Evolutionary conservation across 1,140 invertebrate genomes (phyloP).

Genomic region (Drosophila orena): DNA sequence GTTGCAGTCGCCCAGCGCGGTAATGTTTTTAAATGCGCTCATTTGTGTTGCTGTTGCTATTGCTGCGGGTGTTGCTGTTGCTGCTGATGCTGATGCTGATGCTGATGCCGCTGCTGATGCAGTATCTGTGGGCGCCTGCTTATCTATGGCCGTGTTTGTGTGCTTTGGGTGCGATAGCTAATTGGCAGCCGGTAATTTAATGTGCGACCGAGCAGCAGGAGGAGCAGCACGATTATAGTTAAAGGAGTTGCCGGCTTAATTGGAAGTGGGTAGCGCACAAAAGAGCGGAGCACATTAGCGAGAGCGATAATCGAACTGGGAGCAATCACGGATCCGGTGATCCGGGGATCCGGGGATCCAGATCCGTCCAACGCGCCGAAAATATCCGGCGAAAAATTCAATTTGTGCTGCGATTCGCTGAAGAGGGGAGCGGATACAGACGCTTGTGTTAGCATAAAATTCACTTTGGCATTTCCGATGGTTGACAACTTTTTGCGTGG

Average conservation of each 20-base stretch:
- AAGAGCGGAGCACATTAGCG: slow-evolving; percentile 25
- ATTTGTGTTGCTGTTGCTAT: slow-evolving; percentile 47
- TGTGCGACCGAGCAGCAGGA: slow-evolving; percentile 25
- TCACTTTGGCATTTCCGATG: slow-evolving; percentile 73
- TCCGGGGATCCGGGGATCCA: not conserved
- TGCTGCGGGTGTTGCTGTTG: slow-evolving; percentile 11
- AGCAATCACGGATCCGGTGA: slow-evolving; percentile 1
- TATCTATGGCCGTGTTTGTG: slow-evolving; percentile 39
- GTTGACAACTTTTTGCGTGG: slow-evolving; percentile 63
- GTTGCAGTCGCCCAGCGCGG: slow-evolving; percentile 42
- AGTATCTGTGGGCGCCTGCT: slow-evolving; percentile 16
- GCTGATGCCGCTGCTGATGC: slow-evolving; percentile 6
- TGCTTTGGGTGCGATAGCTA: slow-evolving; percentile 56
- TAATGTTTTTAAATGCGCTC: slow-evolving; percentile 78
- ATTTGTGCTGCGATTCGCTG: slow-evolving; percentile 9
- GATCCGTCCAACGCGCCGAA: slow-evolving; percentile 16
- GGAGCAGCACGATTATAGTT: slow-evolving; percentile 17
- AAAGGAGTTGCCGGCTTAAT: slow-evolving; percentile 43
- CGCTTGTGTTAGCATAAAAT: slow-evolving; percentile 66
- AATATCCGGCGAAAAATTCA: slow-evolving; percentile 26
- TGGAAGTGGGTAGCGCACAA: slow-evolving; percentile 21
- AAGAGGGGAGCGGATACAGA: not conserved
- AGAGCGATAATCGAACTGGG: slow-evolving; percentile 31
- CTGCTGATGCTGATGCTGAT: not conserved
- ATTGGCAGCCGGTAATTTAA: slow-evolving; percentile 74